Evolutionary conservation across 2,113 vertebrate species (phyloP), one percentile per base, ranked within the genome.

Genomic region (Pavo muticus): DNA sequence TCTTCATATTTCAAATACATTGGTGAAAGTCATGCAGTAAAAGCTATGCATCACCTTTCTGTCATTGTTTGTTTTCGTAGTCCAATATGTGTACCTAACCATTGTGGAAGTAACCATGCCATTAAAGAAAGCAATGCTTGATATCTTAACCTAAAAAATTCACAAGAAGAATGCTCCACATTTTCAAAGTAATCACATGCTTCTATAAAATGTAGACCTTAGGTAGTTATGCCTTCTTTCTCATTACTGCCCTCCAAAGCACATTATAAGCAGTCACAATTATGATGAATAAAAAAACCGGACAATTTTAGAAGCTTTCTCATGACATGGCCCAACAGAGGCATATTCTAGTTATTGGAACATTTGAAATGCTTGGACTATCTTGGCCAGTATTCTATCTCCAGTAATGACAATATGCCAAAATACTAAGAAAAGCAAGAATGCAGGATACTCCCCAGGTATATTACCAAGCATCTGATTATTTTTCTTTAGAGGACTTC

Each of bases 311-410:
- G 12, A 52, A 40, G 50, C 8, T 5, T 20, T 73, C 72, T 92
- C 24, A 83, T 35, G 7, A 47, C 0, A 0, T 23, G 17, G 14
- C 44, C 82, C 50, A 88, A 17, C 0, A 82, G 32, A 87, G 4
- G 9, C 64, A 4, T 59, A 70, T 35, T 76, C 4, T 3, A 2
- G 11, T 37, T 87, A 54, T 0, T 25, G 27, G 44, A 69, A 72
- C 6, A 54, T 14, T 3, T 25, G 7, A 54, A 63, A 32, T 77
- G 44, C 76, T 70, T 56, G 27, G n/a, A 21, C 37, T 80, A 48
- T 47, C 32, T 71, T 63, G 35, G 19, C 19, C 35, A 71, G 50
- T 20, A 74, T 12, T 9, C 1, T 44, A 67, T 29, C 37, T 74
- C 39, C 59, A 72, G 57, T 7, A 63, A 67, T 0, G 7, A 47